Evolutionary conservation across 1,140 invertebrate genomes (phyloP).

Genomic region (Dendrolimus punctatus): DNA sequence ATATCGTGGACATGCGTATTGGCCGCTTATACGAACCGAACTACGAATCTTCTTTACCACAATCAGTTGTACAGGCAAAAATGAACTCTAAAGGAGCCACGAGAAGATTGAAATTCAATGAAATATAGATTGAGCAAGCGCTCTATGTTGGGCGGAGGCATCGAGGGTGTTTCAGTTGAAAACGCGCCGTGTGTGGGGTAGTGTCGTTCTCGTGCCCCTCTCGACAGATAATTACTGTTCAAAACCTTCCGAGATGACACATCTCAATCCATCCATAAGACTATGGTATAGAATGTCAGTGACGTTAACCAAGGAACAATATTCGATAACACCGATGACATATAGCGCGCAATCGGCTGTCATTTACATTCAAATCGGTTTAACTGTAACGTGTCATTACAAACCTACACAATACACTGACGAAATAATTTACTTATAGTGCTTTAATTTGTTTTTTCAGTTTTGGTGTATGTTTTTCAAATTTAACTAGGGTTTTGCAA

Average conservation of each 20-base stretch:
- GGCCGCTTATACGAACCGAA: slow-evolving; percentile 58
- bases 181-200: slow-evolving; percentile 53
- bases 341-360: slow-evolving; percentile 17
- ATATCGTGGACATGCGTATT: slow-evolving; percentile 70
- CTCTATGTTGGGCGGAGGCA: slow-evolving; percentile 68
- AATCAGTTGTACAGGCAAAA: slow-evolving; percentile 22
- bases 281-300: slow-evolving; percentile 30
- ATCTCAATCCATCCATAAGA: slow-evolving; percentile 38
- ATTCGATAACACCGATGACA: slow-evolving; percentile 1
- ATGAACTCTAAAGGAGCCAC: slow-evolving; percentile 23
- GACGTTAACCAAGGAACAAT: slow-evolving; percentile 13
- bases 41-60: slow-evolving; percentile 61
- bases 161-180: slow-evolving; percentile 66
- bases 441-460: slow-evolving; percentile 15
- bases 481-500: slow-evolving; percentile 13
- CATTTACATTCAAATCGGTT: slow-evolving; percentile 26
- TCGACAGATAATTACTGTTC: slow-evolving; percentile 50
- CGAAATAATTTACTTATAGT: slow-evolving; percentile 3
- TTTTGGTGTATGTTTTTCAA: slow-evolving; percentile 5
- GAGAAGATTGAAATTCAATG: slow-evolving; percentile 26
- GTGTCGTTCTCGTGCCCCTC: slow-evolving; percentile 42
- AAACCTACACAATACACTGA: too few relatives aligned
- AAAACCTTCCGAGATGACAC: slow-evolving; percentile 58
- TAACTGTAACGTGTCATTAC: slow-evolving; percentile 9
- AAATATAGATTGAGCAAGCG: slow-evolving; percentile 45